A percentile compares a stretch with the other conserved stretches of the same genome.
These are phyloP conservation scores for Callopanchax toddi DNA, from an alignment of 2,113 vertebrate genomes.

Conservation along the genomic window DNA sequence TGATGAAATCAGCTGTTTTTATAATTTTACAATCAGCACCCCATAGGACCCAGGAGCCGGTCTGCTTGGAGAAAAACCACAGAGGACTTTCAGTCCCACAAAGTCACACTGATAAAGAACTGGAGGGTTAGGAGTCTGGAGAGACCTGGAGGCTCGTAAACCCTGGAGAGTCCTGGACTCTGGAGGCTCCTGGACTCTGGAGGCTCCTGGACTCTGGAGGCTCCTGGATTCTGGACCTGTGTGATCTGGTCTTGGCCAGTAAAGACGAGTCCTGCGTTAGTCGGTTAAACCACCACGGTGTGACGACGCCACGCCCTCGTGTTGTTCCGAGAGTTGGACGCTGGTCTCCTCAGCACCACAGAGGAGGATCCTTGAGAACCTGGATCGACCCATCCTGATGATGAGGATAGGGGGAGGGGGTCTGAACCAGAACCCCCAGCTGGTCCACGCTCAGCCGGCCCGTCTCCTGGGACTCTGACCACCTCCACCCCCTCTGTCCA, in stretches of 20 bases:
- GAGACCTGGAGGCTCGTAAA: no score
- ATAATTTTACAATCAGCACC: no score
- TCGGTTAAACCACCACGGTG: constrained; percentile 83
- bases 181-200: no score
- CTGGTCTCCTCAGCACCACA: constrained; percentile 80
- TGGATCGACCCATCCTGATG: constrained; percentile 29
- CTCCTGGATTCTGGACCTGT: not conserved
- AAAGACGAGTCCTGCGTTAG: constrained; percentile 32
- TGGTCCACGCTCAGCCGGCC: constrained; percentile 14
- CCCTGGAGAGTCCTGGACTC: no score
- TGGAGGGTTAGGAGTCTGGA: no score
- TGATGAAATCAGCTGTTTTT: no score
- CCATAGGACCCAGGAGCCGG: no score
- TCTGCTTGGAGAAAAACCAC: no score
- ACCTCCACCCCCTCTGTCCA: constrained; percentile 51
- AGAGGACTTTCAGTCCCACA: no score
- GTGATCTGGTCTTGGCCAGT: constrained; percentile 13
- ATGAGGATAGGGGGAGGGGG: constrained; percentile 13
- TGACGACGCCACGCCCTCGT: constrained; percentile 86
- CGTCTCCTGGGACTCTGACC: constrained; percentile 35
- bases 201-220: no score
- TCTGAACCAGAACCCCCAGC: constrained; percentile 13
- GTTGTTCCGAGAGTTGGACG: constrained; percentile 79
- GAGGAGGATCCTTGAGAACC: constrained; percentile 65
- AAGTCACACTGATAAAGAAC: no score